Evolutionary conservation across 2,113 vertebrate genomes (phyloP), one percentile per base, ranked within the genome.

Genomic region (Calcarius ornatus): DNA sequence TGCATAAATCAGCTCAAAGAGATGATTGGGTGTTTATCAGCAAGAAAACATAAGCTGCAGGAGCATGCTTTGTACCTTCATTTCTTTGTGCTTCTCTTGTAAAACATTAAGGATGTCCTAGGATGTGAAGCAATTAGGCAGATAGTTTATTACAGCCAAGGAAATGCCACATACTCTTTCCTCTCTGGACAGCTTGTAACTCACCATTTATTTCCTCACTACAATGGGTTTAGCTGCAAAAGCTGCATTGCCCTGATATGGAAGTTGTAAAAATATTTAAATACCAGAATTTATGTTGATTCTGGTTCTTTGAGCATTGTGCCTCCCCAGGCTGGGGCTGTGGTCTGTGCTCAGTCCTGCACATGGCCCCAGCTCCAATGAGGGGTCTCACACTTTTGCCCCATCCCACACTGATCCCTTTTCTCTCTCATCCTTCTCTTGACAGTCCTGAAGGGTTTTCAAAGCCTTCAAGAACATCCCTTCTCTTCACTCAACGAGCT

Each of bases 41-140:
- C 60, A 94, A 38, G 75, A 78, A 93, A 94, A 79, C 86, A 84
- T 57, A 79, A 95, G 51, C 64, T 80, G 20, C 69, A 89, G 50
- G 51, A 94, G 20, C 18, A 43, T 40, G 59, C 43, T 94, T 96
- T 95, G 69, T 95, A 73, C 63, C 60, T 91, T 63, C 42, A 53
- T 85, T 84, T 78, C 76, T 94, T 96, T 88, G 80, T 94, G 77
- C 22, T 89, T 91, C 75, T 80, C 66, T 92, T 94, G 82, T 91
- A 92, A 94, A 94, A 75, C 89, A 78, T 92, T 92, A 84, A 72
- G 80, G 89, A 87, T 72, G 76, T 88, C 86, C 88, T 90, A 93
- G 37, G 77, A 88, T 51, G 64, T 12, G 31, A 95, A 81, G 82
- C 86, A 96, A 96, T 96, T 96, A 95, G 70, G 75, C 65, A 96